Evolutionary conservation across 2,888 invertebrate genomes (phyloP).

Genomic region (Agrotis ipsilon): DNA sequence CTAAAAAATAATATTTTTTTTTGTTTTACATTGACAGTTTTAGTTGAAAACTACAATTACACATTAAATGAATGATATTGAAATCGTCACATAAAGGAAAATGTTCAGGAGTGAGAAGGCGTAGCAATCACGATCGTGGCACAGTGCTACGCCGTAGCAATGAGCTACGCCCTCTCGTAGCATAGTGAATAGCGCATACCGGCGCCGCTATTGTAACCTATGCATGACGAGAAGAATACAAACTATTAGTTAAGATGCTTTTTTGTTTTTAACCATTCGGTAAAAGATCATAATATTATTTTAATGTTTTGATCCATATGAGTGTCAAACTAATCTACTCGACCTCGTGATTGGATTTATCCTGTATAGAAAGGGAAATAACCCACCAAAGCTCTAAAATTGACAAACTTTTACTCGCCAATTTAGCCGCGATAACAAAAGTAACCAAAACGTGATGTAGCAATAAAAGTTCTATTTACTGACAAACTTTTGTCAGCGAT

Average conservation of each 20-base stretch:
- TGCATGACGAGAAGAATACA: slow-evolving; percentile 5
- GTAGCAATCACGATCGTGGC: slow-evolving; percentile 24
- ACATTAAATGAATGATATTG: slow-evolving; percentile 1
- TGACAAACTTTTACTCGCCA: slow-evolving; percentile 11
- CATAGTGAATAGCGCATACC: slow-evolving; percentile 31
- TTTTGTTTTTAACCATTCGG: too few species aligned
- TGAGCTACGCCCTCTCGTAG: slow-evolving; percentile 34
- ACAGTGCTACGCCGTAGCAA: slow-evolving; percentile 24
- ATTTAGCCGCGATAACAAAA: slow-evolving; percentile 17
- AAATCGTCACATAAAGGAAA: slow-evolving; percentile 24
- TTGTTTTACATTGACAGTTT: too few species aligned
- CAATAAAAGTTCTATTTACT: slow-evolving; percentile 48
- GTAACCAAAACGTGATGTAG: slow-evolving; percentile 35
- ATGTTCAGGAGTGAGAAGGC: not conserved
- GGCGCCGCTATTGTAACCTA: slow-evolving; percentile 41
- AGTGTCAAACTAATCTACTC: not conserved
- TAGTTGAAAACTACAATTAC: not conserved
- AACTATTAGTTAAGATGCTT: not conserved
- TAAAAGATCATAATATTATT: slow-evolving; percentile 1
- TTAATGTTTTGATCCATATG: not conserved
- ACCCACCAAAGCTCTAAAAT: slow-evolving; percentile 9
- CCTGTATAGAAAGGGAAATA: not conserved
- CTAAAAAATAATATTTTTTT: not conserved
- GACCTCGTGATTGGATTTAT: not conserved
- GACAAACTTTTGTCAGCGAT: slow-evolving; percentile 41